phyloP scores from a whole-genome alignment of 2,797 vertebrate genomes.

The Rhinichthys osculus region DNA sequence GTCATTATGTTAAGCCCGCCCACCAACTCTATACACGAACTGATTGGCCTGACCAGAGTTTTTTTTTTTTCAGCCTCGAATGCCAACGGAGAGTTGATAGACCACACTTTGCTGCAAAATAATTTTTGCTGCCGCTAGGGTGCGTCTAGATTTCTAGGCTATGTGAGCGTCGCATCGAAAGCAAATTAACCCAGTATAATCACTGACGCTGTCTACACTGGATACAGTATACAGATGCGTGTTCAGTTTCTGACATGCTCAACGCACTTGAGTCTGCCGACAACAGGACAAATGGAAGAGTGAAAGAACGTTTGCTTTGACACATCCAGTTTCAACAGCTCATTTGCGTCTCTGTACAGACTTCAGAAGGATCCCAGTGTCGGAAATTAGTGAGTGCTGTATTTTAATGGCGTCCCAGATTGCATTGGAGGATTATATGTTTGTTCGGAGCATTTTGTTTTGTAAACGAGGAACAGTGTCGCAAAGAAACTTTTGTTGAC shows the following conservation, averaged over 20 bases:
- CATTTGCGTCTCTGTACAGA: background rate
- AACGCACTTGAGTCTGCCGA: accelerated
- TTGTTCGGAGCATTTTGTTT: background rate
- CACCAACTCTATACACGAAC: too few species aligned
- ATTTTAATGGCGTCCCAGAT: background rate
- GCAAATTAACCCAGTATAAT: background rate
- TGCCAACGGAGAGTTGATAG: too few species aligned
- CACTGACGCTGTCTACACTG: background rate
- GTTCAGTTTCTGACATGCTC: too few species aligned
- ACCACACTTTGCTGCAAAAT: too few species aligned
- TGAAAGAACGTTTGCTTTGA: background rate
- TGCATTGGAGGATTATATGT: background rate
- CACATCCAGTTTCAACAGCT: background rate
- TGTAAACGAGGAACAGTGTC: background rate
- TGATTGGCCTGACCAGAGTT: too few species aligned
- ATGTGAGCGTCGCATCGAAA: background rate
- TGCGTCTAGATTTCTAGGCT: too few species aligned
- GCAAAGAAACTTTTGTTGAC: background rate
- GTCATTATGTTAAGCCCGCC: too few species aligned
- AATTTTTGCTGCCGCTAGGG: too few species aligned
- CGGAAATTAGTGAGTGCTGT: background rate
- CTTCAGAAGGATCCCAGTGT: background rate
- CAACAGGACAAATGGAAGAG: background rate
- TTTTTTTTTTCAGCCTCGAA: too few species aligned
- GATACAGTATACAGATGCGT: background rate